A percentile compares a stretch with the other conserved stretches of the same genome.
phyloP scores from a whole-genome alignment of 2,113 vertebrate genomes.

The Rhinogobius similis region DNA sequence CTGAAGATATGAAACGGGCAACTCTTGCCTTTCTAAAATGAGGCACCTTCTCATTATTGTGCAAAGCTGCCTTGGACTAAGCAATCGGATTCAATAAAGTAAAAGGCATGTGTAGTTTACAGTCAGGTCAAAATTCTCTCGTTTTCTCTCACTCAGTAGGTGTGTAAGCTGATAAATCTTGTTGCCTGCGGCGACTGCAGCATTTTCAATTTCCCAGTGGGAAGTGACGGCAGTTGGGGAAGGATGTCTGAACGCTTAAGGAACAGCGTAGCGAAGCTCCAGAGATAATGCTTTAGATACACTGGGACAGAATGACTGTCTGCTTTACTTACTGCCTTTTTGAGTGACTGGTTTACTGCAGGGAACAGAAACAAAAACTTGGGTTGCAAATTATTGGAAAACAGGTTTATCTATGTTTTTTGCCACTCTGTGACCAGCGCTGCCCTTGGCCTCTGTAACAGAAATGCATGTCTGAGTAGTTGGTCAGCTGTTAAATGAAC shows the following conservation, averaged over 20 bases:
- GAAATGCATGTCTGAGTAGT: neutral
- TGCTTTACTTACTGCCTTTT: constrained; percentile 43
- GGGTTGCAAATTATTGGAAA: constrained; percentile 13
- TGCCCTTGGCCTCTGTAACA: neutral
- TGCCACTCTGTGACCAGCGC: neutral
- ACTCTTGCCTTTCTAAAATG: constrained; percentile 14
- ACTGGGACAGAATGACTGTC: constrained; percentile 59
- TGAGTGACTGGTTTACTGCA: constrained; percentile 46
- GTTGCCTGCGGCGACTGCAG: constrained; percentile 67
- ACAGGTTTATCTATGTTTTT: neutral
- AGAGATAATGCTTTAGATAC: constrained; percentile 76
- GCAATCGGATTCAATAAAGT: constrained; percentile 10
- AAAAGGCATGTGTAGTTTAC: constrained; percentile 8
- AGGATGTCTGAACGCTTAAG: constrained; percentile 71
- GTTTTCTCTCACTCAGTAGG: constrained; percentile 64
- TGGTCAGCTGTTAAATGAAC: neutral
- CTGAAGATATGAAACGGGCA: neutral
- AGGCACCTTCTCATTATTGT: constrained; percentile 25
- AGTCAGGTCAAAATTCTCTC: constrained; percentile 27
- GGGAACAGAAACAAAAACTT: constrained; percentile 7
- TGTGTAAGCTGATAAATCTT: constrained; percentile 75
- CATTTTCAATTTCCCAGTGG: constrained; percentile 79
- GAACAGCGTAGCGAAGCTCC: constrained; percentile 72
- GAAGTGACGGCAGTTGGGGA: constrained; percentile 64
- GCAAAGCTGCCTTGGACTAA: constrained; percentile 13